Base-by-base conservation (phyloP, 1,140 invertebrate genomes). In the Pseudomyrmex cubaensis region DNA sequence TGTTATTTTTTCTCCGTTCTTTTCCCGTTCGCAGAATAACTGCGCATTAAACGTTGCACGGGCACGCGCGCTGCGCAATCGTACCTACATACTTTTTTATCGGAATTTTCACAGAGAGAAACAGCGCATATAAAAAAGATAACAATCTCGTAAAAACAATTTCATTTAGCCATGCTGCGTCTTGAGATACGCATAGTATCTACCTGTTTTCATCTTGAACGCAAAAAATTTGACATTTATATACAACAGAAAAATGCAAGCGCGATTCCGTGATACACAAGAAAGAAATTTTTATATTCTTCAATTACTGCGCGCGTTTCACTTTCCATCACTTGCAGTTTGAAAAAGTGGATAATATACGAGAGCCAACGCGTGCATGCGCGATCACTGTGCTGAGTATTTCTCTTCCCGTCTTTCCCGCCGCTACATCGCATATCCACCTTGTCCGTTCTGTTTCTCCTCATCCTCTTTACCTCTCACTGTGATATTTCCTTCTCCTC, bases 401-500 rank as follows among this genome's bases (percentile, higher is more conserved):
- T 59, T 12, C 54, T n/a, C 59, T 9, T 9, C 52, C 22, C 2
- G 20, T 59, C 69, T 69, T 20, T 20, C 1, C 48, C 22, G 35
- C 10, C 8, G 1, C 13, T 12, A 12, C 56, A 13, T 48, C 59
- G 25, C 17, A n/a, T 59, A 48, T 20, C 25, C 17, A 17, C 15
- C 59, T 77, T 48, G 12, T 63, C 66, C 69, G 22, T 77, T 64
- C 44, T 25, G 35, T 62, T 8, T 56, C 35, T 67, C 35, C 35
- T 78, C 62, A 77, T 77, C 50, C 59, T 85, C 59, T 85, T 87
- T 69, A 76, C 52, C 61, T 85, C 74, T 82, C 75, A 61, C 59
- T 59, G 67, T 80, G 57, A n/a, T 61, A 77, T 67, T 50, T 82
- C 46, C 78, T 54, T 12, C 64, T 69, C 70, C 46, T 54, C 73